phyloP scores from a whole-genome alignment of 2,888 invertebrate genomes.

The Sminthurides aquaticus region DNA sequence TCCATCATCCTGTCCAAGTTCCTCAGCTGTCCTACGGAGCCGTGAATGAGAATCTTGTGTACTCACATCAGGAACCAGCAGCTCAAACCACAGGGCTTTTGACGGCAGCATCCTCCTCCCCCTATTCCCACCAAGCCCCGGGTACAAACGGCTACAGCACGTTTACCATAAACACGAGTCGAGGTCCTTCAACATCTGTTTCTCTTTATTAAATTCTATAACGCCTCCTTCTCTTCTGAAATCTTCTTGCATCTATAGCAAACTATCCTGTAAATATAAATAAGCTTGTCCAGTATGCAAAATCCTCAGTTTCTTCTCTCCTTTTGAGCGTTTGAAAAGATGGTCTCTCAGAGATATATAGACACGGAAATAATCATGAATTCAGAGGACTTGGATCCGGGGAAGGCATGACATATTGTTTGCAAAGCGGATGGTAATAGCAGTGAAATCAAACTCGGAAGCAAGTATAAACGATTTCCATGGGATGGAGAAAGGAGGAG shows the following conservation, averaged over 20 bases:
- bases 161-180: slow-evolving; percentile 35
- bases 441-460: too few species aligned
- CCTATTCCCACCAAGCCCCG: slow-evolving; percentile 10
- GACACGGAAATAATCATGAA: too few species aligned
- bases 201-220: slow-evolving; percentile 31
- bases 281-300: too few species aligned
- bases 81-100: not conserved
- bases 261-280: not conserved
- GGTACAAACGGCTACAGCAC: slow-evolving; percentile 39
- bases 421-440: too few species aligned
- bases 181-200: slow-evolving; percentile 32
- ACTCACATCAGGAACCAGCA: not conserved
- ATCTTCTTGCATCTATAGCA: not conserved
- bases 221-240: not conserved
- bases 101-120: slow-evolving; percentile 24
- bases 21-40: slow-evolving; percentile 5
- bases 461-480: too few species aligned
- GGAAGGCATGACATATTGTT: too few species aligned
- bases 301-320: too few species aligned
- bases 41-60: not conserved
- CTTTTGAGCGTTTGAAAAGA: too few species aligned
- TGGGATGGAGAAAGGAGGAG: too few species aligned
- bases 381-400: too few species aligned
- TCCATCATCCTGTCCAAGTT: slow-evolving; percentile 16
- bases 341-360: too few species aligned